These are phyloP conservation scores for Laothoe populi DNA, from an alignment of 2,888 invertebrate genomes.

Conservation along the genomic window DNA sequence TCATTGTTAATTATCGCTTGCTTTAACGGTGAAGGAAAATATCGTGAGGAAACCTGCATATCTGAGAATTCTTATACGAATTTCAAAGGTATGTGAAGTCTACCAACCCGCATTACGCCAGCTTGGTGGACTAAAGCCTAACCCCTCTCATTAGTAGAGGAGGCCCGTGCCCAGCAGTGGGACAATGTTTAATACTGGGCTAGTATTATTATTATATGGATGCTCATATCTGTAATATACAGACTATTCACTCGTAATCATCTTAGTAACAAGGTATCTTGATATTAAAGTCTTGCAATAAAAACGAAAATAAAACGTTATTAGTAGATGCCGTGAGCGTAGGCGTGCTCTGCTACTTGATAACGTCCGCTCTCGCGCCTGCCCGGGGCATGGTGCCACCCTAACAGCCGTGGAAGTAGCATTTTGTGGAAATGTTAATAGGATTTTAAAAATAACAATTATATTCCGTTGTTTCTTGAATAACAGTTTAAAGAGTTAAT, in stretches of 20 bases:
- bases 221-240: no score
- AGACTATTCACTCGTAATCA: background rate
- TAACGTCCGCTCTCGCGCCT: slow-evolving; percentile 38
- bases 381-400: slow-evolving; percentile 56
- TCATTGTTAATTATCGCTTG: no score
- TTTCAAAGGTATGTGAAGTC: no score
- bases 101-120: no score
- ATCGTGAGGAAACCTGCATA: no score
- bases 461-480: background rate
- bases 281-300: slow-evolving; percentile 1
- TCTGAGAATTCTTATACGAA: no score
- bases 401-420: slow-evolving; percentile 40
- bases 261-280: background rate
- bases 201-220: no score
- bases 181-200: no score
- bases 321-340: slow-evolving; percentile 16
- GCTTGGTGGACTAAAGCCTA: no score
- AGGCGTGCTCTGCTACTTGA: slow-evolving; percentile 36
- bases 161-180: no score
- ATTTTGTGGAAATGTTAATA: slow-evolving; percentile 37
- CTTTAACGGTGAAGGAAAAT: no score
- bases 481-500: background rate
- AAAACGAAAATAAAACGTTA: slow-evolving; percentile 13
- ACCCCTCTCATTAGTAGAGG: no score
- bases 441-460: slow-evolving; percentile 19